phyloP scores from a whole-genome alignment of 2,113 vertebrate species.

The Chloroceryle aenea region DNA sequence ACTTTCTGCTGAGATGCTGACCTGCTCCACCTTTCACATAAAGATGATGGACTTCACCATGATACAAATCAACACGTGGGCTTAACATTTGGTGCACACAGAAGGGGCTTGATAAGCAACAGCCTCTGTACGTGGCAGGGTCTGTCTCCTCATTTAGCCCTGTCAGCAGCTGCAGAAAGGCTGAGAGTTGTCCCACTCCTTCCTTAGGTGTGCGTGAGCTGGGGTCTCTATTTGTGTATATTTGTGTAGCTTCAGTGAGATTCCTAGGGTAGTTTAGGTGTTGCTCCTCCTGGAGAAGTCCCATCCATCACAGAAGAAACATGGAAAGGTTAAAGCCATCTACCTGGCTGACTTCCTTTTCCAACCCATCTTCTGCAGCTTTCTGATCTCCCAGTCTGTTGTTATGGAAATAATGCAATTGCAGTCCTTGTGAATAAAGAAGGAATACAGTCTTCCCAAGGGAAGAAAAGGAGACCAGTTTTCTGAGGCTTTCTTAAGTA shows the following conservation, averaged over 20 bases:
- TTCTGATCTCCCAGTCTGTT: constrained; percentile 37
- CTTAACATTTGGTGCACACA: accelerated
- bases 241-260: background rate
- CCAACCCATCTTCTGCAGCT: background rate
- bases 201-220: background rate
- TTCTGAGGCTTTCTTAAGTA: background rate
- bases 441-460: background rate
- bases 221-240: background rate
- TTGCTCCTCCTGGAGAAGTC: background rate
- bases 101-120: background rate
- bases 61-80: background rate
- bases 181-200: background rate
- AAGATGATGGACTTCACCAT: background rate
- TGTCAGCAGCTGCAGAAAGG: background rate
- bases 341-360: background rate
- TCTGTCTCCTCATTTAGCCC: background rate
- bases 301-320: background rate
- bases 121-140: background rate
- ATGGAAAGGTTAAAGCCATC: background rate
- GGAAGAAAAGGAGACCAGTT: background rate
- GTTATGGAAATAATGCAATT: constrained; percentile 63
- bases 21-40: background rate
- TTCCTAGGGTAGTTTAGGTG: background rate
- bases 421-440: background rate
- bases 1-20: background rate